Conservation (phyloP, 2,888 invertebrate species). For the Chloromyia formosa region DNA sequence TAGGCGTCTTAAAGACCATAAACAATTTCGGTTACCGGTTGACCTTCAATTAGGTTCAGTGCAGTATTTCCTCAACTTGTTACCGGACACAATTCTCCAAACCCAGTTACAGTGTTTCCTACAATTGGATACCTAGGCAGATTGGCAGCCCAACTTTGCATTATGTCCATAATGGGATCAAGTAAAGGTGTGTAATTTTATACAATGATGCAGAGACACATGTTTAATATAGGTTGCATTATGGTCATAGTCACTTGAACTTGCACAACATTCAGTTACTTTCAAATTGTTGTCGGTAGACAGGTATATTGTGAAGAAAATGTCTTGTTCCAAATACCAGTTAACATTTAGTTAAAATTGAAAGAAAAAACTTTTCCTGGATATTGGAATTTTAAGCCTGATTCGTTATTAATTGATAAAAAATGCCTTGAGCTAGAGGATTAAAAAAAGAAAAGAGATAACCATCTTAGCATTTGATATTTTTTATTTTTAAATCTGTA, state of each 20-base stretch:
- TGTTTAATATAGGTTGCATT: conserved; percentile 3
- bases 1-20: conserved; percentile 23
- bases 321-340: too few relatives aligned
- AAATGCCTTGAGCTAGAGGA: too few relatives aligned
- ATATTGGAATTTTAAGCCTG: too few relatives aligned
- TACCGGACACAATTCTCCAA: conserved; percentile 33
- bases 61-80: conserved; percentile 41
- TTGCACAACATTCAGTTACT: conserved; percentile 43
- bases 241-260: conserved; percentile 31
- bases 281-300: conserved; percentile 25
- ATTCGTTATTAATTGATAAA: too few relatives aligned
- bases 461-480: too few relatives aligned
- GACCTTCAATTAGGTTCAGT: conserved; percentile 36
- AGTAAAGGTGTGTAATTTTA: conserved; percentile 19
- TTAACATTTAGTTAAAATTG: too few relatives aligned
- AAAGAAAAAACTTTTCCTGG: too few relatives aligned
- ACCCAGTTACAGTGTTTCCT: not conserved
- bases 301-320: too few relatives aligned
- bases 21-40: conserved; percentile 39
- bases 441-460: too few relatives aligned
- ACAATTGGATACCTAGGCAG: not conserved
- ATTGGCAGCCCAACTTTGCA: not conserved
- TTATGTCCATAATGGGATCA: not conserved
- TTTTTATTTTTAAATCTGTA: too few relatives aligned
- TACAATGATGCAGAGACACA: not conserved